phyloP scores from a whole-genome alignment of 1,140 invertebrate species.

The Formica exsecta region DNA sequence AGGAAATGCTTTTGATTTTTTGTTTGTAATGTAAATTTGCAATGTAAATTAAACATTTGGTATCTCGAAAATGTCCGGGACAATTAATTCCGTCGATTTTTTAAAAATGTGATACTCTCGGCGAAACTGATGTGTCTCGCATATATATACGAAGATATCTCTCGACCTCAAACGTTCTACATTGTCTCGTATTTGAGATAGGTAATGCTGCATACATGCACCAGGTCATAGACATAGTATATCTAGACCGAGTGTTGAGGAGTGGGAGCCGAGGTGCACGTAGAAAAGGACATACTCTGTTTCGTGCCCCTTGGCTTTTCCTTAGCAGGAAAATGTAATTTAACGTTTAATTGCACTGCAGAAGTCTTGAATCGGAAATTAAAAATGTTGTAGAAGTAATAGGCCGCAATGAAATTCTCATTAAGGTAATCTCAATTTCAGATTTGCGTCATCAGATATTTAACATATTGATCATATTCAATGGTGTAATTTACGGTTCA shows the following conservation, averaged over 20 bases:
- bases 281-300: too few species aligned
- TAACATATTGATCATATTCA: background rate
- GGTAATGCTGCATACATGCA: constrained; percentile 18
- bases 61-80: background rate
- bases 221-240: too few species aligned
- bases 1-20: background rate
- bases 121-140: background rate
- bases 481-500: background rate
- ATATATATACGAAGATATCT: background rate
- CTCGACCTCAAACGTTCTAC: background rate
- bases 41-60: background rate
- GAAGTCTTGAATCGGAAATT: background rate
- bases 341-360: constrained; percentile 10
- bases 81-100: background rate
- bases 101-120: background rate
- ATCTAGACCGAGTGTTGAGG: too few species aligned
- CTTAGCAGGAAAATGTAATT: constrained; percentile 17
- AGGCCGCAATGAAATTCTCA: background rate
- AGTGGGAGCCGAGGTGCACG: too few species aligned
- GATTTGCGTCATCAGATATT: background rate
- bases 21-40: too few species aligned
- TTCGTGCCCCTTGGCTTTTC: too few species aligned
- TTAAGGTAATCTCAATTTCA: background rate
- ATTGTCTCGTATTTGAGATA: constrained; percentile 8
- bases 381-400: background rate